phyloP scores from a whole-genome alignment of 2,113 vertebrate species.

The Tragelaphus buxtoni region DNA sequence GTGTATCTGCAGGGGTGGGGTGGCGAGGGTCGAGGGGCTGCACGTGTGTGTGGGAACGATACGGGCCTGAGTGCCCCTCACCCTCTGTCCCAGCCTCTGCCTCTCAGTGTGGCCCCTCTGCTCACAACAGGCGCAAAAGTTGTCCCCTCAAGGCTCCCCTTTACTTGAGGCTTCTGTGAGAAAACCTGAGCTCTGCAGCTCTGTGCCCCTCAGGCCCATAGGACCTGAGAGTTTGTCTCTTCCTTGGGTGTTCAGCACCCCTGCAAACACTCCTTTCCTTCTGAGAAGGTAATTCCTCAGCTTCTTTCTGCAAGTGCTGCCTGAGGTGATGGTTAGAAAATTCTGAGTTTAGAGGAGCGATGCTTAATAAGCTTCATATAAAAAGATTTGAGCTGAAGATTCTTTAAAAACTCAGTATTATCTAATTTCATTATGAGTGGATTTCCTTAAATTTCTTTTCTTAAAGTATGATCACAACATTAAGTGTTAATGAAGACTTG shows the following conservation, averaged over 20 bases:
- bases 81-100: neutral
- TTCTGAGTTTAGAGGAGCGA: neutral
- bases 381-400: neutral
- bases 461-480: neutral
- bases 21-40: accelerated
- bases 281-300: too few relatives aligned
- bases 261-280: neutral
- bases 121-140: neutral
- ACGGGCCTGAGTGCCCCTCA: too few relatives aligned
- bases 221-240: accelerated
- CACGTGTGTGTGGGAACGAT: accelerated
- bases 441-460: neutral
- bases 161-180: neutral
- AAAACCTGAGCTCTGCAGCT: neutral
- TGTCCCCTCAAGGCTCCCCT: neutral
- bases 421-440: too few relatives aligned
- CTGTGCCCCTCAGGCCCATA: accelerated
- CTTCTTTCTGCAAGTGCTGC: too few relatives aligned
- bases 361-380: neutral
- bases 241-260: too few relatives aligned
- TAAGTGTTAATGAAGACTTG: neutral
- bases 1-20: neutral
- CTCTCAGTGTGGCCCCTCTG: neutral
- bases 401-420: neutral
- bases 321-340: neutral